These are phyloP conservation scores for Sebastes baramenuke DNA, from an alignment of 2,797 vertebrate species.

Conservation along the genomic window DNA sequence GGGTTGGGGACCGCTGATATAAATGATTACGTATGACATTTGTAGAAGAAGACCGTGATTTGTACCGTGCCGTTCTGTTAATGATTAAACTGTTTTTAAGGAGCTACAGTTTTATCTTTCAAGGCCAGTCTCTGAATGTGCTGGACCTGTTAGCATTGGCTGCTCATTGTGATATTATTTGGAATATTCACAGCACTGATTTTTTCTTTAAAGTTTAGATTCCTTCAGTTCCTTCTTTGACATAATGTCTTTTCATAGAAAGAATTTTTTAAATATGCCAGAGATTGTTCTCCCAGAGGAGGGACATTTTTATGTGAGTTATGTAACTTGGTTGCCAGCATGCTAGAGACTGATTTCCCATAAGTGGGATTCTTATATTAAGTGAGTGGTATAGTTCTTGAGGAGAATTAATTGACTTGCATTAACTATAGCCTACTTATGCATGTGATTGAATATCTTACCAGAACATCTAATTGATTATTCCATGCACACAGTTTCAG, in stretches of 20 bases:
- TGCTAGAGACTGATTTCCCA: neutral
- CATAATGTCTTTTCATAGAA: neutral
- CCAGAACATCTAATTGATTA: constrained; percentile 14
- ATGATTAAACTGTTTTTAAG: neutral
- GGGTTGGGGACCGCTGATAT: too few relatives aligned
- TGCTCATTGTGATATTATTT: neutral
- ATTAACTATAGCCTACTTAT: neutral
- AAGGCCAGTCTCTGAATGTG: neutral
- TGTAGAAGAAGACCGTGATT: neutral
- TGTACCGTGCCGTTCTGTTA: neutral
- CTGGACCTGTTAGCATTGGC: neutral
- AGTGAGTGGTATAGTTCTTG: neutral
- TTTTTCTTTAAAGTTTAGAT: neutral
- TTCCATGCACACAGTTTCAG: neutral
- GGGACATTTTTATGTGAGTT: neutral
- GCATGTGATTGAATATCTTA: constrained; percentile 12
- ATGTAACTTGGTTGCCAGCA: neutral
- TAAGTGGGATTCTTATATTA: neutral
- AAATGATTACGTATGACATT: neutral
- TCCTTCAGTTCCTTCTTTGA: neutral
- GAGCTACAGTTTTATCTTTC: neutral
- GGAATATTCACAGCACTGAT: neutral
- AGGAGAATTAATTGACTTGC: neutral
- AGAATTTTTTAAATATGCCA: neutral
- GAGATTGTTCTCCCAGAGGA: neutral